Base-by-base conservation (phyloP, 2,797 vertebrate genomes). In the Parambassis ranga region DNA sequence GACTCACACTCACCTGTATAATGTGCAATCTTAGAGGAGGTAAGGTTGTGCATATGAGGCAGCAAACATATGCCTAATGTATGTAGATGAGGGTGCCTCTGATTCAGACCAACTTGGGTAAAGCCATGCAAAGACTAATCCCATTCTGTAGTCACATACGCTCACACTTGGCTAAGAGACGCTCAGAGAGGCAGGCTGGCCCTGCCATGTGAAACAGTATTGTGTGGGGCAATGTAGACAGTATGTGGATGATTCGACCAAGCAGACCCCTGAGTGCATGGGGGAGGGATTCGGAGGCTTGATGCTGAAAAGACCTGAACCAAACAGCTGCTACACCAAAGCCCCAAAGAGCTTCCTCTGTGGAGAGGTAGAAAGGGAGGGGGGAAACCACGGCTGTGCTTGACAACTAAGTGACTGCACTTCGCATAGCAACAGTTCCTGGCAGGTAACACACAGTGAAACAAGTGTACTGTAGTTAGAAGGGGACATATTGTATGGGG, bases 361-460 rank as follows among this genome's bases (percentile, higher is more conserved):
- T 79, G 75, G 84, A 87, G 84, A 82, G 75, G 65, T 80, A 46
- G 69, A 71, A 57, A 43, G 43, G 74, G 78, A 16, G 64, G 75
- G 63, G 70, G 49, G 11, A 11, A 27, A 46, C 60, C 83, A 70
- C 55, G 74, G 83, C 82, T 87, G 80, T 80, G 90, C 89, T 87
- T 91, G 88, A 90, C 88, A 90, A 91, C 87, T 86, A 90, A 91
- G 88, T 90, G 89, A 80, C 77, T 88, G 81, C 71, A 81, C 77
- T 79, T 82, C 50, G 71, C 89, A 90, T 91, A 90, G 91, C 88
- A 92, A 92, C 90, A 90, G 88, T 90, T 88, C 65, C 82, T 78
- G 86, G 69, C 89, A 83, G 66, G 72, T 76, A 86, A 74, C 53
- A 46, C 62, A 48, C 57, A 57, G 66, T 59, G 68, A 81, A 83